Evolutionary conservation across 2,888 invertebrate species (phyloP).

Genomic region (Chelonus formosanus): DNA sequence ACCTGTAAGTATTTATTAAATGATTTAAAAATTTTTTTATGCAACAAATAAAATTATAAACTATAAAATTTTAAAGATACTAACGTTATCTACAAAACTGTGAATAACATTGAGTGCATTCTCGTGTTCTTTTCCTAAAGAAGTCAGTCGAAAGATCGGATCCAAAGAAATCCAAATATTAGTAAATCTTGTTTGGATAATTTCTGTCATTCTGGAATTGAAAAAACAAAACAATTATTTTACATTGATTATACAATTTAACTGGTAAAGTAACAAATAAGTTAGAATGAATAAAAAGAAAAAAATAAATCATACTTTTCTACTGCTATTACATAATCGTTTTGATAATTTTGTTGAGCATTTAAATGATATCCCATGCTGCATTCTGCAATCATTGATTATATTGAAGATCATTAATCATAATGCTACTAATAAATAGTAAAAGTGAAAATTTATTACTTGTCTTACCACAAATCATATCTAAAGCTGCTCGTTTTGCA

Average conservation of each 20-base stretch:
- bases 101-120: slow-evolving; percentile 66
- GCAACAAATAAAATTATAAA: neutral
- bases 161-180: slow-evolving; percentile 69
- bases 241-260: no score
- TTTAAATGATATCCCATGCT: slow-evolving; percentile 64
- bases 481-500: slow-evolving; percentile 59
- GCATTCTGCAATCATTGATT: slow-evolving; percentile 53
- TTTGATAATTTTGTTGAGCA: slow-evolving; percentile 59
- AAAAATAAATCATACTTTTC: slow-evolving; percentile 54
- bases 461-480: slow-evolving; percentile 60
- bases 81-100: slow-evolving; percentile 67
- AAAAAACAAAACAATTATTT: slow-evolving; percentile 9
- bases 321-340: slow-evolving; percentile 63
- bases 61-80: slow-evolving; percentile 14
- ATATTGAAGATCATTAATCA: neutral
- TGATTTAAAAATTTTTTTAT: neutral
- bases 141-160: slow-evolving; percentile 65
- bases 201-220: slow-evolving; percentile 56
- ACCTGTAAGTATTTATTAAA: slow-evolving; percentile 44
- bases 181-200: slow-evolving; percentile 61
- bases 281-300: neutral
- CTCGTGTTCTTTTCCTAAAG: slow-evolving; percentile 65
- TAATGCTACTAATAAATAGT: no score
- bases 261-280: no score
- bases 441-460: neutral